These are phyloP conservation scores for Pocillopora meandrina DNA, from an alignment of 92 coral and sea anemone genomes.

Conservation along the genomic window DNA sequence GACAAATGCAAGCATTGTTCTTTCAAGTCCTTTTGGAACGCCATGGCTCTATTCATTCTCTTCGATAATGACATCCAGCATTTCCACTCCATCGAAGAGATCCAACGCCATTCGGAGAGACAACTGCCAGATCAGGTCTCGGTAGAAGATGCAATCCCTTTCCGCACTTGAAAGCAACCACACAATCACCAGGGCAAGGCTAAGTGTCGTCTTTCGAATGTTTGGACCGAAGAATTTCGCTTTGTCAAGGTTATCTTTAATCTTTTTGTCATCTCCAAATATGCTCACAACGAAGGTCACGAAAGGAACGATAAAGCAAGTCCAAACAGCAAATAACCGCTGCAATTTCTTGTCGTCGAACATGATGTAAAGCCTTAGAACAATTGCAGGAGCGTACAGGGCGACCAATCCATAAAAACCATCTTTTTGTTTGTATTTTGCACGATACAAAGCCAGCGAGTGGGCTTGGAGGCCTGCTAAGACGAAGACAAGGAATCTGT, in stretches of 20 bases:
- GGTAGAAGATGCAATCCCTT: constrained; percentile 23
- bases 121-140: constrained; percentile 35
- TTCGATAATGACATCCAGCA: constrained; percentile 45
- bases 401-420: constrained; percentile 22
- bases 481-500: constrained; percentile 25
- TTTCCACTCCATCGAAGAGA: constrained; percentile 63
- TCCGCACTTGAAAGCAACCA: constrained; percentile 44
- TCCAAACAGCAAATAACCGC: constrained; percentile 49
- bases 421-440: constrained; percentile 10
- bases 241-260: constrained; percentile 46
- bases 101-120: constrained; percentile 51
- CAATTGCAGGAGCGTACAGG: constrained; percentile 33
- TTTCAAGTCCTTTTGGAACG: constrained; percentile 6
- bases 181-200: constrained; percentile 63
- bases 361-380: constrained; percentile 25
- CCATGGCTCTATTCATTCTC: constrained; percentile 17
- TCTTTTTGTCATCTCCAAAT: neutral
- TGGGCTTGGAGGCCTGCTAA: constrained; percentile 12
- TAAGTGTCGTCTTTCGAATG: constrained; percentile 56
- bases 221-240: constrained; percentile 71
- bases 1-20: constrained; percentile 33
- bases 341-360: constrained; percentile 10
- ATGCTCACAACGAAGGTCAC: constrained; percentile 27
- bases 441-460: constrained; percentile 48
- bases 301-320: constrained; percentile 10